Evolutionary conservation across 2,888 invertebrate species (phyloP).

Genomic region (Leptopilina drosophilae): DNA sequence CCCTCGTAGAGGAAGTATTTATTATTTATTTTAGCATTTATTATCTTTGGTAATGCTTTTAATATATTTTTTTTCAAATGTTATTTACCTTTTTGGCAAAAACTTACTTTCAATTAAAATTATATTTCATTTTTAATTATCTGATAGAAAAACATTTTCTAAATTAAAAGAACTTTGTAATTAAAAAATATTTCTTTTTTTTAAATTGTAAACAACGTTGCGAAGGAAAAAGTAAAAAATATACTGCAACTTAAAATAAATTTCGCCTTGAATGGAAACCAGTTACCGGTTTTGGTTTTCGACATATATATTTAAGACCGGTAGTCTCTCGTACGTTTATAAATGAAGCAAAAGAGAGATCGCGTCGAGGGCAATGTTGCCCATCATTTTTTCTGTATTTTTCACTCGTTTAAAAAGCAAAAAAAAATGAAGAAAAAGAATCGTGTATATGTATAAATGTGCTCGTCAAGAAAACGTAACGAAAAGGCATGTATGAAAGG

Average conservation of each 20-base stretch:
- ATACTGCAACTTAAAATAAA: neutral
- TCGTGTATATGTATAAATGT: neutral
- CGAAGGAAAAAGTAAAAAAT: neutral
- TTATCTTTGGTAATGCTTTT: too few species aligned
- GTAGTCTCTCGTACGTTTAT: constrained; percentile 68
- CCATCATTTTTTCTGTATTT: neutral
- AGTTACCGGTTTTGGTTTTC: constrained; percentile 55
- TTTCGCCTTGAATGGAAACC: constrained; percentile 48
- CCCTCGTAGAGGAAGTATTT: too few species aligned
- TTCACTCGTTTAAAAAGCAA: too few species aligned
- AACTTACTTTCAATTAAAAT: too few species aligned
- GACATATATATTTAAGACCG: constrained; percentile 68
- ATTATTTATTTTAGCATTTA: too few species aligned
- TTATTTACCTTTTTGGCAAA: too few species aligned
- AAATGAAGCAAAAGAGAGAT: constrained; percentile 57
- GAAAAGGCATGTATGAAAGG: constrained; percentile 24
- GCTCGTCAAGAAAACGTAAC: neutral
- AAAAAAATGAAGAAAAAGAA: neutral
- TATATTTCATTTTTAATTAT: too few species aligned
- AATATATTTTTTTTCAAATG: too few species aligned
- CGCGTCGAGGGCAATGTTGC: constrained; percentile 4
- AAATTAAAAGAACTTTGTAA: too few species aligned
- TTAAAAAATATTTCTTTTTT: too few species aligned
- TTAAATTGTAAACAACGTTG: too few species aligned
- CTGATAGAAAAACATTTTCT: too few species aligned